Evolutionary conservation across 2,888 invertebrate species (phyloP).

Genomic region (Tenodera sinensis): DNA sequence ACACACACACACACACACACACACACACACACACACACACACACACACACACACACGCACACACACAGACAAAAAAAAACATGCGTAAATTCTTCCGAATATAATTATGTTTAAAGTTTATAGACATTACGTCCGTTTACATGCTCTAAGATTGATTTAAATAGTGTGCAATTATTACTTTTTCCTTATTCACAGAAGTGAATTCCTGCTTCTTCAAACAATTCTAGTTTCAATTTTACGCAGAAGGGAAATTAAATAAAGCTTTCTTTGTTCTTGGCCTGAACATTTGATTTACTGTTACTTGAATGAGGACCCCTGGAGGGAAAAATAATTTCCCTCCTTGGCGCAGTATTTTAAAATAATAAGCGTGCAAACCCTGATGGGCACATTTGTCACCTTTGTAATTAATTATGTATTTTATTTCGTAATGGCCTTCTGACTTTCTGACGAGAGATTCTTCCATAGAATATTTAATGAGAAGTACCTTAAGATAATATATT

Average conservation of each 20-base stretch:
- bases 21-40: no score
- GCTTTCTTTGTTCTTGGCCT: background rate
- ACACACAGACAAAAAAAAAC: no score
- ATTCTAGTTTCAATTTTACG: background rate
- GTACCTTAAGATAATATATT: background rate
- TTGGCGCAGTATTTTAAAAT: background rate
- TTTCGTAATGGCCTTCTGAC: background rate
- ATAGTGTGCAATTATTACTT: no score
- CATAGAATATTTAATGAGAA: background rate
- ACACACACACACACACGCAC: no score
- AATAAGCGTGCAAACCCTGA: background rate
- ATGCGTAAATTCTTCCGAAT: no score
- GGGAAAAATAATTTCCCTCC: background rate
- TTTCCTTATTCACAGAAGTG: no score
- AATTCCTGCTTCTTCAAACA: no score
- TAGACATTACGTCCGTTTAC: no score
- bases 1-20: no score
- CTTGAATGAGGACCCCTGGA: background rate
- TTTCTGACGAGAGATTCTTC: background rate
- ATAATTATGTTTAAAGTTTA: no score
- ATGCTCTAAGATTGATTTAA: no score
- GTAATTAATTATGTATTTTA: background rate
- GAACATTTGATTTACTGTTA: background rate
- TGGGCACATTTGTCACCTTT: background rate
- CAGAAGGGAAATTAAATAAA: background rate